These are phyloP conservation scores for Drosophila yakuba DNA, from an alignment of 1,140 invertebrate genomes.

Conservation along the genomic window DNA sequence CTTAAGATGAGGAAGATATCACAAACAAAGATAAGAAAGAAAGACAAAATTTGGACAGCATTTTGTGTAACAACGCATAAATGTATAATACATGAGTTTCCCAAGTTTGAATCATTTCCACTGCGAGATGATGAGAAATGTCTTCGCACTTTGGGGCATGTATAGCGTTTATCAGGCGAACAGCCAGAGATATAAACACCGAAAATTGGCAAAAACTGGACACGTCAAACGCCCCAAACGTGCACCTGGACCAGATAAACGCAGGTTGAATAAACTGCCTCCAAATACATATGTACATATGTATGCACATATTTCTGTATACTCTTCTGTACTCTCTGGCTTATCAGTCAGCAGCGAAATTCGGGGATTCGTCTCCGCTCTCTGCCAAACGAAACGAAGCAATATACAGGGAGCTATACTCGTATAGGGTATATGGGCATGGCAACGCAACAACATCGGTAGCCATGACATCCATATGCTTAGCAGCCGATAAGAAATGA, in stretches of 20 bases:
- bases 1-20: neutral
- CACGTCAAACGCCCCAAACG: constrained; percentile 6
- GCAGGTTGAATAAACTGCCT: constrained; percentile 55
- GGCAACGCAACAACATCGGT: neutral
- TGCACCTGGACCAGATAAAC: constrained; percentile 12
- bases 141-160: too few species aligned
- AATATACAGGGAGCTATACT: too few species aligned
- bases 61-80: neutral
- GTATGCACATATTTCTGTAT: neutral
- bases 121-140: neutral
- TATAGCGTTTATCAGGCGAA: neutral
- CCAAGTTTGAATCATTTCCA: neutral
- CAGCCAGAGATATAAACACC: neutral
- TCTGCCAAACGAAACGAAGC: neutral
- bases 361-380: neutral
- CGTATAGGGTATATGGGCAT: too few species aligned
- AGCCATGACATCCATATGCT: constrained; percentile 18
- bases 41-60: neutral
- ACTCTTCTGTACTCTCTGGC: neutral
- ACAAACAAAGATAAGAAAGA: neutral
- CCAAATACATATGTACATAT: neutral
- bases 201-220: neutral
- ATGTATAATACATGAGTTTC: neutral
- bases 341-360: constrained; percentile 14
- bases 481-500: constrained; percentile 5